phyloP scores from a whole-genome alignment of 2,113 vertebrate genomes.

The Seriola dumerili region DNA sequence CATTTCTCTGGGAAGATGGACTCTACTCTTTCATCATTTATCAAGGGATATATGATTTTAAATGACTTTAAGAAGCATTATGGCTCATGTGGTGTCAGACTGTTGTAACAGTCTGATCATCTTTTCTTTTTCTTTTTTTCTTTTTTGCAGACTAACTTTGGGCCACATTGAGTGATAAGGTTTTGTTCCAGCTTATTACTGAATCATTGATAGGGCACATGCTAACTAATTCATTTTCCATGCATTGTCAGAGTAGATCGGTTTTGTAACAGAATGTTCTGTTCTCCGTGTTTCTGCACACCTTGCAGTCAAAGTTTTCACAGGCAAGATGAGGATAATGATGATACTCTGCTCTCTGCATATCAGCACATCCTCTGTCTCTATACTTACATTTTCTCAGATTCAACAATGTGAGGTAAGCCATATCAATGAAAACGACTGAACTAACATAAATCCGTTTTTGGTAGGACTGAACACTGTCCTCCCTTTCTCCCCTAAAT shows the following conservation, averaged over 20 bases:
- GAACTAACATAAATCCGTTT: background rate
- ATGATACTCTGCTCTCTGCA: background rate
- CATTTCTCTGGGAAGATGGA: constrained; percentile 13
- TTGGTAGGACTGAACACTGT: background rate
- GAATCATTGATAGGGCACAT: constrained; percentile 21
- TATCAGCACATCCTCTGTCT: background rate
- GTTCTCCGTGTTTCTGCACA: background rate
- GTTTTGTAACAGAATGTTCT: constrained; percentile 2
- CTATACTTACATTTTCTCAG: background rate
- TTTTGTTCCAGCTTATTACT: constrained; percentile 34
- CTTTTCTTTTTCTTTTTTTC: background rate
- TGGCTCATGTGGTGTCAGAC: background rate
- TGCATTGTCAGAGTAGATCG: background rate
- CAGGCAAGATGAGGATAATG: background rate
- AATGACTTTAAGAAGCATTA: background rate
- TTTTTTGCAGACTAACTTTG: constrained; percentile 6
- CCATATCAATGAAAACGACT: background rate
- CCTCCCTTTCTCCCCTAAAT: background rate
- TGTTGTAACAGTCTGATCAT: background rate
- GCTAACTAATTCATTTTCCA: constrained; percentile 38
- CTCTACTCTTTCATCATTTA: constrained; percentile 31
- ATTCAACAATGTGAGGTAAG: background rate
- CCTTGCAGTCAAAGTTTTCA: background rate
- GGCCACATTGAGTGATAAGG: background rate
- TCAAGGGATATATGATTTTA: background rate